These are phyloP conservation scores for Zygothrica quintamaculata DNA, from an alignment of 2,888 invertebrate genomes.

Conservation along the genomic window DNA sequence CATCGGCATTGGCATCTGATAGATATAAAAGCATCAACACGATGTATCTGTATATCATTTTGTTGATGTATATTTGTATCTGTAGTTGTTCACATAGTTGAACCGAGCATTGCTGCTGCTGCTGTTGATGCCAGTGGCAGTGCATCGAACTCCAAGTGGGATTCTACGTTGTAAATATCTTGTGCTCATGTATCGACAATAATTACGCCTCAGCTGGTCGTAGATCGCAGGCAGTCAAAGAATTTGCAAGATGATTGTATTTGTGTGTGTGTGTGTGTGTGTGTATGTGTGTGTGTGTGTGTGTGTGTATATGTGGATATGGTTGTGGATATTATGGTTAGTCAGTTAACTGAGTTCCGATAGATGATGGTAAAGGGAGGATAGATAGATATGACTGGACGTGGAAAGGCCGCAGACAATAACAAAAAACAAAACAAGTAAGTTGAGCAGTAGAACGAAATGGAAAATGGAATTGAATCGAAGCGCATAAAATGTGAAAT, in stretches of 20 bases:
- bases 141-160: conserved; percentile 69
- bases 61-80: conserved; percentile 6
- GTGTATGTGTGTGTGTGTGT: too few relatives aligned
- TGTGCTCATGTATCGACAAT: conserved; percentile 64
- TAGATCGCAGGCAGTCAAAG: conserved; percentile 48
- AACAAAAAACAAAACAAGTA: conserved; percentile 43
- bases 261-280: too few relatives aligned
- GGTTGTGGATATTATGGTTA: background rate
- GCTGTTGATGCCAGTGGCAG: conserved; percentile 11
- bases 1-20: conserved; percentile 63
- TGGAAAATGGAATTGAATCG: conserved; percentile 76
- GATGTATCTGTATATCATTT: conserved; percentile 36
- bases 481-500: conserved; percentile 65
- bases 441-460: conserved; percentile 60
- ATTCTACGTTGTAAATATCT: conserved; percentile 52
- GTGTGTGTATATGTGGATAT: too few relatives aligned
- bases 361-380: background rate
- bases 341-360: background rate
- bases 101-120: conserved; percentile 2
- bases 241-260: conserved; percentile 46
- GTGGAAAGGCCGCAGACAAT: conserved; percentile 59
- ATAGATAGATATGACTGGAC: conserved; percentile 42
- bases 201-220: conserved; percentile 63
- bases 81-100: conserved; percentile 14
- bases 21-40: conserved; percentile 76